Conservation (phyloP, 2,888 invertebrate species). For the Leptinotarsa peninsularis region DNA sequence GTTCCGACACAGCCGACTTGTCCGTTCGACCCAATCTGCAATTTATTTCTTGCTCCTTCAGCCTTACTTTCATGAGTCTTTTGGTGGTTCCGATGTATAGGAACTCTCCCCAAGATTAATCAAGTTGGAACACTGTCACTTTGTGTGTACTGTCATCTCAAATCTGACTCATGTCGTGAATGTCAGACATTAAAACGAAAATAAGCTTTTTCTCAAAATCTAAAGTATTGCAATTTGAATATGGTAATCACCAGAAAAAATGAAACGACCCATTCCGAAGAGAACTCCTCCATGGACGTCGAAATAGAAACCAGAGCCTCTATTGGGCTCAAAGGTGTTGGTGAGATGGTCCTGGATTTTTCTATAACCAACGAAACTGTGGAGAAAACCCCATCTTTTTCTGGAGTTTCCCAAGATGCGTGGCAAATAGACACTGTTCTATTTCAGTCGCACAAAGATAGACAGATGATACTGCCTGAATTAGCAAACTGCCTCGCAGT, state of each 20-base stretch:
- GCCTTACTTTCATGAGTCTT: no score
- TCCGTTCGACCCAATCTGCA: no score
- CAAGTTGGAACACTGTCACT: no score
- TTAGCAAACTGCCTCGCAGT: constrained; percentile 92
- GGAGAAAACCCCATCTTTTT: not conserved
- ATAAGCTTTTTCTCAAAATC: constrained; percentile 2
- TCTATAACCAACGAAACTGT: constrained; percentile 20
- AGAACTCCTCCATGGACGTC: not conserved
- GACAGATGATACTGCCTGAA: constrained; percentile 92
- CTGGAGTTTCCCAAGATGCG: constrained; percentile 62
- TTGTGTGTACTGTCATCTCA: not conserved
- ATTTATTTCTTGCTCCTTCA: no score
- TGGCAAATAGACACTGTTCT: constrained; percentile 88
- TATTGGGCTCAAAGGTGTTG: not conserved
- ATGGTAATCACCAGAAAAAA: not conserved
- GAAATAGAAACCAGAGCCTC: constrained; percentile 14
- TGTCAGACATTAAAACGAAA: constrained; percentile 3
- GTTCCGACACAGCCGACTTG: no score
- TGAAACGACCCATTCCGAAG: not conserved
- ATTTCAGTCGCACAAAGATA: constrained; percentile 89
- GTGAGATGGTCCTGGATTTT: constrained; percentile 23
- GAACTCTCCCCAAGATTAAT: no score
- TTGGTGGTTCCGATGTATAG: no score
- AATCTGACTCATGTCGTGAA: not conserved
- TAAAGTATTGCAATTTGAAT: not conserved